A percentile compares a stretch with the other conserved stretches of the same genome.
phyloP scores from a whole-genome alignment of 2,797 vertebrate species.

The Labeo calbasu region DNA sequence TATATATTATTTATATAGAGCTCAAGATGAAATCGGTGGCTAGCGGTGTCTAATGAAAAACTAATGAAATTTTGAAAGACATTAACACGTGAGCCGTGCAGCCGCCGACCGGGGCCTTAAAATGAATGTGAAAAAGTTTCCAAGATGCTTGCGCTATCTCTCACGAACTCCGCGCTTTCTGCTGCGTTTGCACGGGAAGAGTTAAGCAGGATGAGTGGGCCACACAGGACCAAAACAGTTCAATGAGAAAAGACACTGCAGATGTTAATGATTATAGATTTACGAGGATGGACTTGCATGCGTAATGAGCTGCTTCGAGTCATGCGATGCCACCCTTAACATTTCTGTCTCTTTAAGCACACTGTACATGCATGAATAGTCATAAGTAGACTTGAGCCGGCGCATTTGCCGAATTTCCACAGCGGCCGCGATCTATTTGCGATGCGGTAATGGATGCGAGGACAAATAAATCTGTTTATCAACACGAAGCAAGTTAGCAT shows the following conservation, averaged over 20 bases:
- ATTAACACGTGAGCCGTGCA: constrained; percentile 30
- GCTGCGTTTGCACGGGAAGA: constrained; percentile 79
- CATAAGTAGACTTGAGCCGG: background rate
- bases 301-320: constrained; percentile 69
- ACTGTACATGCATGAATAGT: constrained; percentile 17
- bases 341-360: constrained; percentile 35
- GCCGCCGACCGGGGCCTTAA: background rate
- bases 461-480: constrained; percentile 22
- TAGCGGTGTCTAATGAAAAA: constrained; percentile 65
- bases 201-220: constrained; percentile 83
- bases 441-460: background rate
- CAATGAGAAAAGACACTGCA: constrained; percentile 80
- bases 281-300: constrained; percentile 75
- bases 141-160: constrained; percentile 17
- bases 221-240: constrained; percentile 78
- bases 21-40: constrained; percentile 75
- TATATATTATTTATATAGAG: constrained; percentile 76
- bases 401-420: background rate
- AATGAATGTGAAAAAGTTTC: constrained; percentile 50
- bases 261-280: constrained; percentile 87
- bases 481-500: constrained; percentile 16
- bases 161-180: constrained; percentile 70
- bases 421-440: background rate
- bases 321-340: constrained; percentile 35
- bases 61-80: constrained; percentile 66